A percentile compares a stretch with the other conserved stretches of the same genome.
phyloP scores from a whole-genome alignment of 2,797 vertebrate genomes.

The Manis pentadactyla region DNA sequence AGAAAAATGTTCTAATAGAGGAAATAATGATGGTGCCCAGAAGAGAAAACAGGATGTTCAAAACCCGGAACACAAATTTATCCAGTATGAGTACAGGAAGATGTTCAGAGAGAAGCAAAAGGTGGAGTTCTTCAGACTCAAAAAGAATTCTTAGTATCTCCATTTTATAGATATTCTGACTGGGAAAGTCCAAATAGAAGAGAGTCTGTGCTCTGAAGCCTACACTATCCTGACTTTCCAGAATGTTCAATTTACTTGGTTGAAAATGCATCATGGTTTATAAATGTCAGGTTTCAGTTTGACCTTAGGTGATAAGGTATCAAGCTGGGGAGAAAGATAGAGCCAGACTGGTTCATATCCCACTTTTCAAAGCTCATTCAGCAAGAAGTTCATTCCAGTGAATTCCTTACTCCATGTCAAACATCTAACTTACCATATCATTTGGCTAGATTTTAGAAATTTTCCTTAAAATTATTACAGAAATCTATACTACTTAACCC shows the following conservation, averaged over 20 bases:
- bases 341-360: not conserved
- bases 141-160: not conserved
- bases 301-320: not conserved
- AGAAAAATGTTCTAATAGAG: not conserved
- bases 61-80: not conserved
- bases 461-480: not conserved
- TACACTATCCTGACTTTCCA: not conserved
- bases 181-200: not conserved
- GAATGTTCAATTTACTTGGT: not conserved
- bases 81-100: not conserved
- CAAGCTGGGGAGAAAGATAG: not conserved
- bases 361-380: not conserved
- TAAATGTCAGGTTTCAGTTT: not conserved
- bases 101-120: not conserved
- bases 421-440: not conserved
- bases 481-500: not conserved
- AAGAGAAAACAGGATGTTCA: not conserved
- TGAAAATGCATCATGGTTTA: not conserved
- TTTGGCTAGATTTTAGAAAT: not conserved
- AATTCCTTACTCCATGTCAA: not conserved
- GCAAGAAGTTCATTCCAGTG: not conserved
- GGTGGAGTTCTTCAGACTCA: not conserved
- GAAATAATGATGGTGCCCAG: not conserved
- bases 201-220: not conserved
- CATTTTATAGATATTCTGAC: slow-evolving; percentile 14